Evolutionary conservation across 2,888 invertebrate genomes (phyloP).

Genomic region (Andrena chrysosceles): DNA sequence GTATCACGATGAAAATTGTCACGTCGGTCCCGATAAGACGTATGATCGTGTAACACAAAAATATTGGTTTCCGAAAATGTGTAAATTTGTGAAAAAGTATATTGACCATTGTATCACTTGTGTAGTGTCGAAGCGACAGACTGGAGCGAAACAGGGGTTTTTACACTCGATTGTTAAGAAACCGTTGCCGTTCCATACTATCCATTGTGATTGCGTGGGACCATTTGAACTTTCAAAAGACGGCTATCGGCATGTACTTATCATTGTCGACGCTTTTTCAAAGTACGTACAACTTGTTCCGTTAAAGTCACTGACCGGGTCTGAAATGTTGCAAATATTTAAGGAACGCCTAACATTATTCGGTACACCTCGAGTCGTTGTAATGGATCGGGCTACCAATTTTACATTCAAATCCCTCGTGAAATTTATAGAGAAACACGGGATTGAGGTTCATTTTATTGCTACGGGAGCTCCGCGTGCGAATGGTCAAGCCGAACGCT

Average conservation of each 20-base stretch:
- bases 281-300: slow-evolving; percentile 56
- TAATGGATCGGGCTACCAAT: slow-evolving; percentile 28
- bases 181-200: slow-evolving; percentile 1
- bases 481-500: neutral
- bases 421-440: slow-evolving; percentile 54
- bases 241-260: slow-evolving; percentile 21
- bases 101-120: slow-evolving; percentile 15
- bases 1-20: slow-evolving; percentile 23
- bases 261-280: slow-evolving; percentile 20
- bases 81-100: slow-evolving; percentile 12
- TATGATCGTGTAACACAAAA: neutral
- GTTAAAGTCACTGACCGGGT: slow-evolving; percentile 2
- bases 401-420: slow-evolving; percentile 35
- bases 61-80: slow-evolving; percentile 25
- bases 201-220: slow-evolving; percentile 27
- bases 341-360: slow-evolving; percentile 20
- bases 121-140: neutral
- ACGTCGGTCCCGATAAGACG: slow-evolving; percentile 6
- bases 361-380: slow-evolving; percentile 1
- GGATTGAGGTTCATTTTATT: neutral
- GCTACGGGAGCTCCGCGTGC: neutral
- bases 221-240: slow-evolving; percentile 19
- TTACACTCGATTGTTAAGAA: slow-evolving; percentile 11
- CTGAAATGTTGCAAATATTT: slow-evolving; percentile 11
- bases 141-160: slow-evolving; percentile 3